A percentile compares a stretch with the other conserved stretches of the same genome.
These are phyloP conservation scores for Pseudomyrmex gracilis DNA, from an alignment of 1,140 invertebrate species.

Conservation along the genomic window DNA sequence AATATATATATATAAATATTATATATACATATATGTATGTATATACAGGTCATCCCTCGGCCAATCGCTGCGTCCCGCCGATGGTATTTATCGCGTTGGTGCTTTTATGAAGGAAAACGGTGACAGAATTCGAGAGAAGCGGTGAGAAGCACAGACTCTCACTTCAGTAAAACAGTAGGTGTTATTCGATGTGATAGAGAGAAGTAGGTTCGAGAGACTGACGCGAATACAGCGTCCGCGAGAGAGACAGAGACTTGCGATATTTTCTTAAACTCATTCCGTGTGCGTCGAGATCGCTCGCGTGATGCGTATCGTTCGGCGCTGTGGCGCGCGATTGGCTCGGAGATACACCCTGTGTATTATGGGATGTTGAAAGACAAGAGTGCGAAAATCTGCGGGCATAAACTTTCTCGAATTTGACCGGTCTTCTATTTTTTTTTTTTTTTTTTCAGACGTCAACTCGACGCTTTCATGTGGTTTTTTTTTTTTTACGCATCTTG, in stretches of 20 bases:
- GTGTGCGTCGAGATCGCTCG: background rate
- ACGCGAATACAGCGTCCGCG: background rate
- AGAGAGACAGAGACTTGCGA: background rate
- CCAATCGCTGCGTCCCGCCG: constrained; percentile 13
- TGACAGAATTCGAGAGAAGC: background rate
- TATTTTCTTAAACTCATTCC: constrained; percentile 33
- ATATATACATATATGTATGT: constrained; percentile 33
- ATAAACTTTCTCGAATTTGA: background rate
- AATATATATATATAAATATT: constrained; percentile 74
- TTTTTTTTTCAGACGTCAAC: background rate
- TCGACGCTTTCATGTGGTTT: background rate
- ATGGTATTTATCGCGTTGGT: constrained; percentile 8
- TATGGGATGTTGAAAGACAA: constrained; percentile 37
- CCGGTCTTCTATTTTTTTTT: background rate
- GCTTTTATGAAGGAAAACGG: background rate
- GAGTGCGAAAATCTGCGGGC: background rate
- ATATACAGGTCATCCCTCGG: constrained; percentile 29
- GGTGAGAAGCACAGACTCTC: background rate
- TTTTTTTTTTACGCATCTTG: background rate
- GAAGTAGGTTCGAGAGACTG: background rate
- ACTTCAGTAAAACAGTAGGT: background rate
- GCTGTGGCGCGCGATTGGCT: background rate
- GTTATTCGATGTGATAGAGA: constrained; percentile 4
- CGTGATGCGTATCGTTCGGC: constrained; percentile 10
- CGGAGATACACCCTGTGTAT: constrained; percentile 12